Evolutionary conservation across 2,888 invertebrate genomes (phyloP), one percentile per base, ranked within the genome.

Genomic region (Synergus itoensis): DNA sequence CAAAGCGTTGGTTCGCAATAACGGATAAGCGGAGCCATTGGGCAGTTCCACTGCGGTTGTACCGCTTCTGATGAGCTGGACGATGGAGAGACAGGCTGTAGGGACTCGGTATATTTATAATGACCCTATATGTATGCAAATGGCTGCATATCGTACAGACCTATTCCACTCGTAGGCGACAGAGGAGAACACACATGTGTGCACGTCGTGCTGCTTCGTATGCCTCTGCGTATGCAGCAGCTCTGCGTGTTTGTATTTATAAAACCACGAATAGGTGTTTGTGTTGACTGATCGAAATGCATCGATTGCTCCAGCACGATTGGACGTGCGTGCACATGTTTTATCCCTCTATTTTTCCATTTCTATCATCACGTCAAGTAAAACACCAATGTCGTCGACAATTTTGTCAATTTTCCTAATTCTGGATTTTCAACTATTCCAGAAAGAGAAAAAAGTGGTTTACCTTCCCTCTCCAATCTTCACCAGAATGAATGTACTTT

Each of bases 91-190:
- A 88, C 88, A 84, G 84, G 84, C 83, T 86, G 86, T 83, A 53
- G 69, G 82, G 83, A 85, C 85, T 87, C 83, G 87, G 89, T 91
- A 89, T 90, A 91, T 91, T 91, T 90, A 91, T 91, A 92, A 92
- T 92, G 91, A 91, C 89, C 91, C 91, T 91, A 92, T 92, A 92
- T 92, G 91, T 92, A 92, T 92, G 92, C 92, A 92, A 92, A 92
- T 92, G 91, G 91, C 88, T 89, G 91, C 91, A 91, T 91, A 91
- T 91, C 91, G 90, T 89, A 88, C 88, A 86, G 88, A 90, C 88
- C 90, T 89, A 90, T 90, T 89, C 89, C 88, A 87, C 89, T 89
- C 85, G 87, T 89, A 90, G 89, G 90, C 89, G 89, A 89, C 88
- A 88, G 89, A 89, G 89, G 87, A 87, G 86, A 83, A 87, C 84